A percentile compares a stretch with the other conserved stretches of the same genome.
Conservation (phyloP, 2,888 invertebrate species). For the Gymnosoma rotundatum region DNA sequence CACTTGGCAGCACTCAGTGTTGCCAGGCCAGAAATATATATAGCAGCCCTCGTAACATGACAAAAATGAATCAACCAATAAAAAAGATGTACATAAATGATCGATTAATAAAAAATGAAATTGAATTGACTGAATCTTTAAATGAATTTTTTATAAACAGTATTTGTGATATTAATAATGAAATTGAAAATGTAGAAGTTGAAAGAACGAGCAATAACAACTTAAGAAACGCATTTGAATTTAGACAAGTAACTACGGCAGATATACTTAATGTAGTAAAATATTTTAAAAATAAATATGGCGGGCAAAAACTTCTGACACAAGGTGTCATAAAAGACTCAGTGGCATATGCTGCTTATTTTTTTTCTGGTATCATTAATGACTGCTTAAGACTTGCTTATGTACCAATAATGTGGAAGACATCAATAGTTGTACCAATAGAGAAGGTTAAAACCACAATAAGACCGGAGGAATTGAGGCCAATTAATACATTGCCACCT, state of each 20-base stretch:
- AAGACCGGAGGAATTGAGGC: not conserved
- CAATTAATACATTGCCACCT: too few relatives aligned
- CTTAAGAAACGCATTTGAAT: too few relatives aligned
- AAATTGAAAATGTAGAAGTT: not conserved
- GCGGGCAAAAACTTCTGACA: not conserved
- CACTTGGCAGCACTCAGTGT: too few relatives aligned
- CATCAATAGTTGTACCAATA: not conserved
- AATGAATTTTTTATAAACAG: not conserved
- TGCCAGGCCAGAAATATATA: too few relatives aligned
- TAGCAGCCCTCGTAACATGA: too few relatives aligned
- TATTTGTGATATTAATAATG: not conserved
- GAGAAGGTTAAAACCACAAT: not conserved
- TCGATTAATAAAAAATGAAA: not conserved
- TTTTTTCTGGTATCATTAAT: too few relatives aligned
- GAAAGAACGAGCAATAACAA: too few relatives aligned
- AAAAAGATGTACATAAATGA: too few relatives aligned
- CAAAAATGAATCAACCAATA: too few relatives aligned
- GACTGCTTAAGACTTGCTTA: too few relatives aligned
- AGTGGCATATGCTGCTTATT: not conserved
- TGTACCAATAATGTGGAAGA: too few relatives aligned
- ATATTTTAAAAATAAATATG: not conserved
- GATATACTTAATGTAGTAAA: not conserved
- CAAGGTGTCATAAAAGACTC: conserved; percentile 1
- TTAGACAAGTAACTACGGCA: not conserved
- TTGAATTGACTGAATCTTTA: not conserved